Evolutionary conservation across 1,140 invertebrate genomes (phyloP), one percentile per base, ranked within the genome.

Genomic region (Hylaeus volcanicus): DNA sequence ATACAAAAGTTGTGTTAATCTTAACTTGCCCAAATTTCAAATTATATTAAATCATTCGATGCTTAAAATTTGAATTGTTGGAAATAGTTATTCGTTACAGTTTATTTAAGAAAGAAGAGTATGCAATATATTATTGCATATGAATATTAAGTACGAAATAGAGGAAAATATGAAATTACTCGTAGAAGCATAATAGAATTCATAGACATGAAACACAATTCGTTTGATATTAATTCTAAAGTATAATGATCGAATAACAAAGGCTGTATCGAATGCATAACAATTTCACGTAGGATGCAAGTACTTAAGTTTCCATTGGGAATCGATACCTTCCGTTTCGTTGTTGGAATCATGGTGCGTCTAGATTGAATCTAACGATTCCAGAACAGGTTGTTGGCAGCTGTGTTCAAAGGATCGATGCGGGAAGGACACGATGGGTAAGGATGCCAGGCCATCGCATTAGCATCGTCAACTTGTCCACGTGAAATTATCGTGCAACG

Each of bases 361-460:
- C 15, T 41, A 55, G 55, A 48, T 73, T 55, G 71, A 73, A 74
- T 39, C 55, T 43, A 82, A 78, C 61, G 76, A 84, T 80, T 70
- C n/a, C 55, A 80, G 71, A 85, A 85, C 83, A 80, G 83, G 83
- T 83, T 79, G 56, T 55, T 64, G 60, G 69, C 63, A 71, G 60
- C 56, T 51, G 71, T 43, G 58, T 71, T 71, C 69, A 84, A 74
- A 79, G 51, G 51, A 73, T 74, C 61, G 72, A 83, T 63, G n/a
- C 70, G 61, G 45, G 70, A 60, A 73, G 58, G 71, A 64, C 58
- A 71, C 51, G 60, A 37, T 68, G 37, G 55, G 56, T 48, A 51
- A 58, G 56, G 65, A 81, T 76, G 63, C 58, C 60, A 63, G 39
- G 60, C 26, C 65, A 58, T 37, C 48, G 66, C 76, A 84, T 84